A percentile compares a stretch with the other conserved stretches of the same genome.
phyloP scores from a whole-genome alignment of 2,113 vertebrate species.

The Rhineura floridana region DNA sequence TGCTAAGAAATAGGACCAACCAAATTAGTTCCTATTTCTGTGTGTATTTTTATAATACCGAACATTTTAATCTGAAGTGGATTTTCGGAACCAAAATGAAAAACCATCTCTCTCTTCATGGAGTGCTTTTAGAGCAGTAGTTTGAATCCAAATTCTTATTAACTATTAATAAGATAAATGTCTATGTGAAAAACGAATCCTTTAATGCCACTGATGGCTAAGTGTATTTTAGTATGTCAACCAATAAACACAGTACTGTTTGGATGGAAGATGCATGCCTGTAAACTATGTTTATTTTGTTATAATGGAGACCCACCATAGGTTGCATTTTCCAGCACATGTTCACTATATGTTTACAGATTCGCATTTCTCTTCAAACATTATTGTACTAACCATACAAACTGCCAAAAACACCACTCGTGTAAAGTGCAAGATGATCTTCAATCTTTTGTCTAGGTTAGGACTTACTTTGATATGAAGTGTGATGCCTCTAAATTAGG shows the following conservation, averaged over 20 bases:
- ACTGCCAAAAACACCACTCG: too few relatives aligned
- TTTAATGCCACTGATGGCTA: neutral
- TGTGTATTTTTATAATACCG: too few relatives aligned
- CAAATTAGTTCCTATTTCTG: too few relatives aligned
- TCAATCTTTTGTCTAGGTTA: neutral
- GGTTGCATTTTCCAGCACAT: neutral
- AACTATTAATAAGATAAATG: neutral
- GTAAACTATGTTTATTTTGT: neutral
- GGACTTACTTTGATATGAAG: slow-evolving; percentile 15
- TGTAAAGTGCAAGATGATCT: neutral
- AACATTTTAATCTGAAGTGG: too few relatives aligned
- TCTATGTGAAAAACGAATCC: neutral
- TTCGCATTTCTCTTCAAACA: too few relatives aligned
- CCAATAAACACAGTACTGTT: too few relatives aligned
- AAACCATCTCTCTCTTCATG: neutral
- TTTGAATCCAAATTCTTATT: neutral
- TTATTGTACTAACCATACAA: too few relatives aligned
- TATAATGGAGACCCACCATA: neutral
- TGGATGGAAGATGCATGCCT: too few relatives aligned
- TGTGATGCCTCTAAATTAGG: slow-evolving; percentile 7
- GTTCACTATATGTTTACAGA: neutral
- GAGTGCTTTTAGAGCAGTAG: neutral
- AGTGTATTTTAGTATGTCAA: too few relatives aligned
- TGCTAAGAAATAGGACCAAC: too few relatives aligned
- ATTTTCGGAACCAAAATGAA: neutral